These are phyloP conservation scores for Macropis europaea DNA, from an alignment of 2,888 invertebrate genomes.

Conservation along the genomic window DNA sequence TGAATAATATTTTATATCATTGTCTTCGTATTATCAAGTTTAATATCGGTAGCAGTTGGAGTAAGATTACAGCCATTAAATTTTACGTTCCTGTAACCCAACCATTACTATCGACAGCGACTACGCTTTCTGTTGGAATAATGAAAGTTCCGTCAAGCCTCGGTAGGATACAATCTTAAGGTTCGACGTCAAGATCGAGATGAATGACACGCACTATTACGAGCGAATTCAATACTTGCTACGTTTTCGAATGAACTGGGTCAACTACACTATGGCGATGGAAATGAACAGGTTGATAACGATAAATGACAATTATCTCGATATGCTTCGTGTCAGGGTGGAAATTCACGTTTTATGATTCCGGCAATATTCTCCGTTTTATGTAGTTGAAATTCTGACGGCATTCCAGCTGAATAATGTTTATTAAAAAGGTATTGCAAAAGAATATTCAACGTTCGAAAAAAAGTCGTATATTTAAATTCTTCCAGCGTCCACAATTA, in stretches of 20 bases:
- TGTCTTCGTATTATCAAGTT: no score
- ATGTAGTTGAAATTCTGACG: background rate
- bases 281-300: background rate
- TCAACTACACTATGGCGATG: background rate
- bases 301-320: background rate
- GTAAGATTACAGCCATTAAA: no score
- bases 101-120: no score
- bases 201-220: conserved; percentile 12
- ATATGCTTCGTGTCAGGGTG: background rate
- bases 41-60: no score
- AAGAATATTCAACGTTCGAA: no score
- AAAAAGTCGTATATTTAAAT: no score
- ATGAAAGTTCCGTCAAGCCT: conserved; percentile 12
- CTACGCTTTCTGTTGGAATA: conserved; percentile 6
- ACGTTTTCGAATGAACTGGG: background rate
- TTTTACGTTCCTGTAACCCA: no score
- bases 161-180: background rate
- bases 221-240: background rate
- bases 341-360: no score
- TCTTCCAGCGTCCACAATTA: no score
- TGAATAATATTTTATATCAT: no score
- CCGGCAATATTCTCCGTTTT: no score
- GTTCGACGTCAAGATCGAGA: conserved; percentile 4
- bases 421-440: no score
- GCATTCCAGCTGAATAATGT: background rate